Evolutionary conservation across 2,888 invertebrate species (phyloP).

Genomic region (Frankliniella intonsa): DNA sequence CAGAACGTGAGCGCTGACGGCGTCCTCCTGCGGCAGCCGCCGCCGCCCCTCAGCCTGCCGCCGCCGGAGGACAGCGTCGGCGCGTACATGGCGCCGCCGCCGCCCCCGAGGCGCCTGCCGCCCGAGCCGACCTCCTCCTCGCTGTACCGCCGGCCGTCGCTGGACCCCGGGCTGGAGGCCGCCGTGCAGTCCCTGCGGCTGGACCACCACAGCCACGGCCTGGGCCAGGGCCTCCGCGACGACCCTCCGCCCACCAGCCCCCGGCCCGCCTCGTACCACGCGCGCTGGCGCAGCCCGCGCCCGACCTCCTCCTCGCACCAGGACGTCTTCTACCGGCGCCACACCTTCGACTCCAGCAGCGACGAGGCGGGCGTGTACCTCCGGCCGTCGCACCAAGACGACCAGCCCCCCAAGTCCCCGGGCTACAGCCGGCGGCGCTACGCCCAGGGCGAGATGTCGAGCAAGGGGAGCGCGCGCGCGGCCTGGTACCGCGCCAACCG

Average conservation of each 20-base stretch:
- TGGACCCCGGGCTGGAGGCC: slow-evolving; percentile 17
- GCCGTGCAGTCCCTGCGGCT: neutral
- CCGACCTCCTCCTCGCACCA: neutral
- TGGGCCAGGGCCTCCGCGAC: neutral
- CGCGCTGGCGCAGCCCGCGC: slow-evolving; percentile 13
- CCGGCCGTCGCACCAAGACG: neutral
- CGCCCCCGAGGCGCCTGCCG: neutral
- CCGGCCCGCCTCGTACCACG: neutral
- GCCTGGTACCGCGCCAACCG: slow-evolving; percentile 21
- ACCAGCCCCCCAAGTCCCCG: neutral
- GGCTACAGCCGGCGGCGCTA: neutral
- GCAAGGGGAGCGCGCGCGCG: neutral
- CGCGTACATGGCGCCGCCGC: neutral
- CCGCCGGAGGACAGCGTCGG: neutral
- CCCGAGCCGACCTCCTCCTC: neutral
- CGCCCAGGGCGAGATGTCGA: neutral
- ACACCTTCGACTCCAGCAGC: slow-evolving; percentile 8
- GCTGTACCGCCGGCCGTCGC: neutral
- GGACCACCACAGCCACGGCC: neutral
- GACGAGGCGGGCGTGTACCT: neutral
- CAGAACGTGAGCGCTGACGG: slow-evolving; percentile 22
- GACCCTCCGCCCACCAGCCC: neutral
- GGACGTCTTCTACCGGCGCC: slow-evolving; percentile 9
- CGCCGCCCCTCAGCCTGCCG: neutral
- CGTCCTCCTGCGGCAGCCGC: neutral